A percentile compares a stretch with the other conserved stretches of the same genome.
Evolutionary conservation across 2,113 vertebrate genomes (phyloP).

Genomic region (Prunella fulvescens): DNA sequence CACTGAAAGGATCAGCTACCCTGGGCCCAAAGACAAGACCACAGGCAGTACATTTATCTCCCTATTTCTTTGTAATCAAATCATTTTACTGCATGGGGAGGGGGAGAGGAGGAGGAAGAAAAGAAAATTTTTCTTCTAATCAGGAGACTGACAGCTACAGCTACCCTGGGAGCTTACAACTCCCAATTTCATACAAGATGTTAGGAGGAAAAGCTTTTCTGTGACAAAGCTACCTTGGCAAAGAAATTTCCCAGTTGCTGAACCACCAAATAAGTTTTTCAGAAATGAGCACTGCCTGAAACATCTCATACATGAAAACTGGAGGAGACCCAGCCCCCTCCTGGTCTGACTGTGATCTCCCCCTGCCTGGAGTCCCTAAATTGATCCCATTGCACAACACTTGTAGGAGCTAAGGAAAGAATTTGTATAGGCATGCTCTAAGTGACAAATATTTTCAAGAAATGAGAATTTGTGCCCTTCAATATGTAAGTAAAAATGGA

Average conservation of each 20-base stretch:
- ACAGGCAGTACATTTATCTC: background rate
- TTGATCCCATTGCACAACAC: background rate
- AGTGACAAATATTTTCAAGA: background rate
- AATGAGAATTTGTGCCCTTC: background rate
- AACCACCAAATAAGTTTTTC: background rate
- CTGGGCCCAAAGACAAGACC: background rate
- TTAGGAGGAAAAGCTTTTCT: background rate
- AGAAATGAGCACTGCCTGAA: background rate
- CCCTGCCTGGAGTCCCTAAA: background rate
- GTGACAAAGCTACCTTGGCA: background rate
- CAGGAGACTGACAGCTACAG: background rate
- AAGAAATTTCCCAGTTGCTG: background rate
- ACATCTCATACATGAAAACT: background rate
- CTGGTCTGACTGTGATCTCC: background rate
- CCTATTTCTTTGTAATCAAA: background rate
- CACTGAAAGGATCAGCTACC: background rate
- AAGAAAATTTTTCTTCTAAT: constrained; percentile 9
- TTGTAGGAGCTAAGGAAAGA: background rate
- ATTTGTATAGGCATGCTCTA: background rate
- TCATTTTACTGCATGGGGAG: background rate
- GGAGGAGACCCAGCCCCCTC: background rate
- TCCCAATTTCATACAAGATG: background rate
- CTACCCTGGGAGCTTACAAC: background rate
- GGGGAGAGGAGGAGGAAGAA: constrained; percentile 49
- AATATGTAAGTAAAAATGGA: background rate